These are phyloP conservation scores for Rhinoraja longicauda DNA, from an alignment of 2,797 vertebrate genomes.

Conservation along the genomic window DNA sequence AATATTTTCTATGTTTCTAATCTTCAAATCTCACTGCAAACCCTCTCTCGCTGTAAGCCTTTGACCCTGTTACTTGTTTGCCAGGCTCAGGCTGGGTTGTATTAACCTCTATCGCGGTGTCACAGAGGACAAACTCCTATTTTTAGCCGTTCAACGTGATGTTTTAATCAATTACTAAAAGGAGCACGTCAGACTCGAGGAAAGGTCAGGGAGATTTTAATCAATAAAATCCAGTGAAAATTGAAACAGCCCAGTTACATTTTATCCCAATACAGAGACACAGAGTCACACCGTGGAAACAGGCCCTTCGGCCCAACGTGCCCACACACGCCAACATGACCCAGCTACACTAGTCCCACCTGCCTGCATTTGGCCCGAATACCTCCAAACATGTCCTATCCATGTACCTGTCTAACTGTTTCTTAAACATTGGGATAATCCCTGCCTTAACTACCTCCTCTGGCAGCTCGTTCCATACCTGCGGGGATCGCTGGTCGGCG, in stretches of 20 bases:
- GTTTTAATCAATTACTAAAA: slow-evolving; percentile 28
- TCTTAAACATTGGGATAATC: too few relatives aligned
- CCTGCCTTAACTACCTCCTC: too few relatives aligned
- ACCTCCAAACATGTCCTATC: too few relatives aligned
- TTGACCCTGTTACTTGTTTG: slow-evolving; percentile 42
- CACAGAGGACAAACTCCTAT: slow-evolving; percentile 40
- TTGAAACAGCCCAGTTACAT: neutral
- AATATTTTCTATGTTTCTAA: too few relatives aligned
- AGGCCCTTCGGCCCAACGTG: too few relatives aligned
- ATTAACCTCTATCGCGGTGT: slow-evolving; percentile 41
- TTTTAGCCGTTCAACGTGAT: slow-evolving; percentile 42
- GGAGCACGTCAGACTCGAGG: neutral
- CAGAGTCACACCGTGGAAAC: too few relatives aligned
- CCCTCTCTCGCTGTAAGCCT: slow-evolving; percentile 43
- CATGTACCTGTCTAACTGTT: too few relatives aligned
- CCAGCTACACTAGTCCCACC: too few relatives aligned
- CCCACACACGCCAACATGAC: too few relatives aligned
- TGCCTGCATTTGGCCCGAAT: too few relatives aligned
- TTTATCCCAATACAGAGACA: neutral
- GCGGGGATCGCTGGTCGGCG: too few relatives aligned
- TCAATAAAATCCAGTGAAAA: neutral
- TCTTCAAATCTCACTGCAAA: slow-evolving; percentile 39
- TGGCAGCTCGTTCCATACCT: too few relatives aligned
- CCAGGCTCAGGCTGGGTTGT: slow-evolving; percentile 35
- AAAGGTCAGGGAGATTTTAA: neutral